Conservation (phyloP, 1,140 invertebrate species). For the Brachionus asplanchnoidis region DNA sequence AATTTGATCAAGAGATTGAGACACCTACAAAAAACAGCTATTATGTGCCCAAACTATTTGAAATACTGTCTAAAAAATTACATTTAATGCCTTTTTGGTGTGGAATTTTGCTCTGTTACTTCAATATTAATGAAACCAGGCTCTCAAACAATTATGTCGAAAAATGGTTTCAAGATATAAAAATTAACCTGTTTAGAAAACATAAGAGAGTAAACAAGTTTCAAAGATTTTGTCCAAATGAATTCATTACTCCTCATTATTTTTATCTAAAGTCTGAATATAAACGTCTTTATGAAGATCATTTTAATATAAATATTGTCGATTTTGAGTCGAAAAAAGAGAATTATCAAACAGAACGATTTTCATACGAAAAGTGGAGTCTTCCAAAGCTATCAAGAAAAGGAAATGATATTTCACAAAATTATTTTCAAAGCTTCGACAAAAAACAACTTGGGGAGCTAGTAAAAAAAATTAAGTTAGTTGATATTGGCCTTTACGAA, state of each 20-base stretch:
- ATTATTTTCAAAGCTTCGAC: background rate
- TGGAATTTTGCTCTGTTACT: background rate
- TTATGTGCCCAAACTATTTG: background rate
- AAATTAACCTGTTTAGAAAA: background rate
- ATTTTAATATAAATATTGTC: background rate
- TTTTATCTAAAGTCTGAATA: background rate
- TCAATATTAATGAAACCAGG: background rate
- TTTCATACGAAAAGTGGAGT: background rate
- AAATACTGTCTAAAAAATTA: background rate
- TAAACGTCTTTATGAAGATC: background rate
- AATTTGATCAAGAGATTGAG: background rate
- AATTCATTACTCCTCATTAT: background rate
- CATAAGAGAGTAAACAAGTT: background rate
- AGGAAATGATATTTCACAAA: background rate
- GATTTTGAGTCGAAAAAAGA: background rate
- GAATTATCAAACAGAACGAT: background rate
- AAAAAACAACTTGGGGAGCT: background rate
- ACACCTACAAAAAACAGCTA: background rate
- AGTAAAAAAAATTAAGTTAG: background rate
- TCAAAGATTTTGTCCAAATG: background rate
- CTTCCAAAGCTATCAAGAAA: background rate
- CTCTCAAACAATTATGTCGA: slow-evolving; percentile 3
- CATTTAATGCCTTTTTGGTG: background rate
- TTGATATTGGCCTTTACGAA: background rate
- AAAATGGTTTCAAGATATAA: background rate